Conservation (phyloP, 2,888 invertebrate genomes). For the Ecliptopera silaceata region DNA sequence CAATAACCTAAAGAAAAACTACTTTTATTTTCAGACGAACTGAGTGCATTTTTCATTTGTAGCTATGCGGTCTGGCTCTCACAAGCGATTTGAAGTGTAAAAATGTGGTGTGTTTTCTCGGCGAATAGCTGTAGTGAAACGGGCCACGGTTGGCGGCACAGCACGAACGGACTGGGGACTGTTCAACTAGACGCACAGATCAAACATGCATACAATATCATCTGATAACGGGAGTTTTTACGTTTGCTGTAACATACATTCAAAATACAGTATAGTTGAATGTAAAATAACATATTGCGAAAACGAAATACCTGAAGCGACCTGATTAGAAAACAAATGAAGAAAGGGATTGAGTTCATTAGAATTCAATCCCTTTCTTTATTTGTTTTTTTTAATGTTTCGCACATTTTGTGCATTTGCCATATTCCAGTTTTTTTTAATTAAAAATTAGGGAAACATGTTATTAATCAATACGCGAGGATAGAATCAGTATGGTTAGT, state of each 20-base stretch:
- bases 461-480: too few relatives aligned
- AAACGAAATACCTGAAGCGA: too few relatives aligned
- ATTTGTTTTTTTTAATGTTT: too few relatives aligned
- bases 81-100: conserved; percentile 71
- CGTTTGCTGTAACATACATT: background rate
- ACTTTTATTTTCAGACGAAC: conserved; percentile 67
- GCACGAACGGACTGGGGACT: conserved; percentile 48
- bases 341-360: too few relatives aligned
- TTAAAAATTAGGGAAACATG: too few relatives aligned
- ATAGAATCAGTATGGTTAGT: too few relatives aligned
- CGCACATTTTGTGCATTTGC: too few relatives aligned
- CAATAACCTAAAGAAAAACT: conserved; percentile 40
- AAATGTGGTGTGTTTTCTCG: conserved; percentile 76
- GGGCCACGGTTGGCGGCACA: conserved; percentile 66
- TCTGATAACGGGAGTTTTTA: background rate
- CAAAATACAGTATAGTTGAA: too few relatives aligned
- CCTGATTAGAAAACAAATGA: too few relatives aligned
- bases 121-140: conserved; percentile 81
- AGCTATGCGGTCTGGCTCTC: conserved; percentile 50
- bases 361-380: too few relatives aligned
- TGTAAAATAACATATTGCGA: too few relatives aligned
- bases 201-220: conserved; percentile 4
- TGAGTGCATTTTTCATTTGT: conserved; percentile 53
- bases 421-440: too few relatives aligned
- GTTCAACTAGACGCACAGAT: conserved; percentile 38